Conservation (phyloP, 2,797 vertebrate genomes). For the Zenarchopterus dispar region DNA sequence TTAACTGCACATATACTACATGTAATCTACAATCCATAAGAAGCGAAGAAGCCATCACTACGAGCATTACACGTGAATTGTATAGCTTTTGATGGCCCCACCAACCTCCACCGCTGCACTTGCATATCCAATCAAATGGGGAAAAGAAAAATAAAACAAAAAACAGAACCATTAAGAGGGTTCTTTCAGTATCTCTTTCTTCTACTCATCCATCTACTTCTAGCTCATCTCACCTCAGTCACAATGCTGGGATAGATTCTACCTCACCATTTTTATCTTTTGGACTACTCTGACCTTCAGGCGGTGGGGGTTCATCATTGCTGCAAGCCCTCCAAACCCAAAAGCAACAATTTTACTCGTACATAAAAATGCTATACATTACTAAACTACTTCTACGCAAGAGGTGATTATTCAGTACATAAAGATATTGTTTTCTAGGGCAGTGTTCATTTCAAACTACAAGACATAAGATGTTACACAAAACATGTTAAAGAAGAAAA, state of each 20-base stretch:
- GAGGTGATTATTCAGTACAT: constrained; percentile 80
- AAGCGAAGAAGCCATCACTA: constrained; percentile 90
- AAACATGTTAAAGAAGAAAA: constrained; percentile 80
- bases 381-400: constrained; percentile 82
- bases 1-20: constrained; percentile 97
- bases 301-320: constrained; percentile 62
- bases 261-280: constrained; percentile 35
- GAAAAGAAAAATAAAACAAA: constrained; percentile 31
- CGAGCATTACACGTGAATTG: constrained; percentile 90
- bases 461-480: constrained; percentile 75
- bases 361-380: constrained; percentile 87
- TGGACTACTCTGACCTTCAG: constrained; percentile 56
- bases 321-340: constrained; percentile 60
- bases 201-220: constrained; percentile 39
- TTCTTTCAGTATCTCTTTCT: constrained; percentile 63
- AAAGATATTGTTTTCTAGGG: constrained; percentile 81
- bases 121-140: constrained; percentile 57
- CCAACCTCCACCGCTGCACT: constrained; percentile 69
- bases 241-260: constrained; percentile 52
- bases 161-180: constrained; percentile 45
- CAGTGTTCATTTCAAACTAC: constrained; percentile 85
- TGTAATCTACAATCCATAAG: constrained; percentile 90
- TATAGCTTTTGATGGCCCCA: constrained; percentile 85
- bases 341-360: constrained; percentile 87
- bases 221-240: constrained; percentile 51